phyloP scores from a whole-genome alignment of 2,797 vertebrate genomes.

The Acanthiza pusilla region DNA sequence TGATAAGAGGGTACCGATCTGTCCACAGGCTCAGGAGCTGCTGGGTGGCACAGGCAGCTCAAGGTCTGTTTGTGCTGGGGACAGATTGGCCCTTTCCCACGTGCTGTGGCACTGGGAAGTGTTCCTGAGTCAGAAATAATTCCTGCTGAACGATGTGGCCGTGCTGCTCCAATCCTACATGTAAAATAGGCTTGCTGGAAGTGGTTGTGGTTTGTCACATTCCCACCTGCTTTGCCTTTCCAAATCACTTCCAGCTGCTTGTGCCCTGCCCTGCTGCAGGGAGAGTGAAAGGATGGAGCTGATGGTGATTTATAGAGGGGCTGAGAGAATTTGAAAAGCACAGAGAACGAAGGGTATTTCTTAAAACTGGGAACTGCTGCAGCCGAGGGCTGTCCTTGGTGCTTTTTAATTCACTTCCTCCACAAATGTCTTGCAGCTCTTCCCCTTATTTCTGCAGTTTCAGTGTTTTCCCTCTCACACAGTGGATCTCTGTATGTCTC shows the following conservation, averaged over 20 bases:
- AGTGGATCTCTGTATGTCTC: not conserved
- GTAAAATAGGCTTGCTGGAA: not conserved
- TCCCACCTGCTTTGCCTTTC: not conserved
- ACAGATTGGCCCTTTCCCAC: not conserved
- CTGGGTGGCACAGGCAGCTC: not conserved
- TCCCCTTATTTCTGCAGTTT: constrained; percentile 24
- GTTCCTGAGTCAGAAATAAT: not conserved
- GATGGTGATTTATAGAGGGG: not conserved
- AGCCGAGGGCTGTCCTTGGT: not conserved
- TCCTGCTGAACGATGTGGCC: not conserved
- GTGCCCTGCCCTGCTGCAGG: not conserved
- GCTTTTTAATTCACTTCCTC: constrained; percentile 9
- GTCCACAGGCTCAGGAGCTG: not conserved
- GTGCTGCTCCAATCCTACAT: rapidly evolving
- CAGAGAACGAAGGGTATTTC: not conserved
- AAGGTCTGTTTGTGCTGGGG: not conserved
- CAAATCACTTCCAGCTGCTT: not conserved
- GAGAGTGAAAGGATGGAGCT: not conserved
- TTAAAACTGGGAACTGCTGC: not conserved
- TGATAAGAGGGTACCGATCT: not conserved
- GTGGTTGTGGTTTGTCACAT: not conserved
- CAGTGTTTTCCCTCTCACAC: not conserved
- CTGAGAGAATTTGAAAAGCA: not conserved
- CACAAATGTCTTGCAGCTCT: not conserved
- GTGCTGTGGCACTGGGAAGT: not conserved